These are phyloP conservation scores for Arion vulgaris DNA, from an alignment of 1,140 invertebrate genomes.

Conservation along the genomic window DNA sequence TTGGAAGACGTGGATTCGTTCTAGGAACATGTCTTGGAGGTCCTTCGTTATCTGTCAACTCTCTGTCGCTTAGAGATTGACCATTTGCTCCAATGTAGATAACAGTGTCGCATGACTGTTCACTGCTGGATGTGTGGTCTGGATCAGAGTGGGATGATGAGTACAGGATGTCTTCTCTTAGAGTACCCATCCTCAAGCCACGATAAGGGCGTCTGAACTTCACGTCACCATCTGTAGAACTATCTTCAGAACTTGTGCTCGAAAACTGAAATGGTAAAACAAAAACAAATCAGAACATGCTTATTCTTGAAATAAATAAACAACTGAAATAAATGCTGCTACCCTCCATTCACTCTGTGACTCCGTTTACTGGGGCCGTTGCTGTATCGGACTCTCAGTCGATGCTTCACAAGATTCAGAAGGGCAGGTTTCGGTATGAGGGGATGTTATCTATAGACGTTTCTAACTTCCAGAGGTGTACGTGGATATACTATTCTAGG, in stretches of 20 bases:
- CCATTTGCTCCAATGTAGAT: conserved; percentile 90
- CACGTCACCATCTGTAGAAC: conserved; percentile 64
- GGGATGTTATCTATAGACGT: too few relatives aligned
- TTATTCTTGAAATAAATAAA: too few relatives aligned
- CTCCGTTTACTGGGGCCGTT: too few relatives aligned
- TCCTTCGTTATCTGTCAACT: conserved; percentile 72
- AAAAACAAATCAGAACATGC: too few relatives aligned
- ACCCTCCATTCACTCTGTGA: too few relatives aligned
- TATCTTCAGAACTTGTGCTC: conserved; percentile 70
- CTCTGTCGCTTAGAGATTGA: conserved; percentile 68
- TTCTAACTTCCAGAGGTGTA: too few relatives aligned
- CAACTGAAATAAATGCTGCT: too few relatives aligned
- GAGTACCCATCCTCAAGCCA: conserved; percentile 70
- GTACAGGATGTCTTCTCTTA: conserved; percentile 71
- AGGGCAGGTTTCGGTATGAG: too few relatives aligned
- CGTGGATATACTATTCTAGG: too few relatives aligned
- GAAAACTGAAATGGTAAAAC: conserved; percentile 66
- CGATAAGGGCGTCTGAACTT: conserved; percentile 60
- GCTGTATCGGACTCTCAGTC: too few relatives aligned
- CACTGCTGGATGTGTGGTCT: conserved; percentile 94
- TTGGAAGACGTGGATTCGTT: conserved; percentile 89
- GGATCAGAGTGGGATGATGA: conserved; percentile 78
- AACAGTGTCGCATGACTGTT: conserved; percentile 95
- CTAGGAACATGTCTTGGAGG: conserved; percentile 77
- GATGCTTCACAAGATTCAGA: too few relatives aligned